Evolutionary conservation across 1,140 invertebrate genomes (phyloP).

Genomic region (Mylabris phalerata): DNA sequence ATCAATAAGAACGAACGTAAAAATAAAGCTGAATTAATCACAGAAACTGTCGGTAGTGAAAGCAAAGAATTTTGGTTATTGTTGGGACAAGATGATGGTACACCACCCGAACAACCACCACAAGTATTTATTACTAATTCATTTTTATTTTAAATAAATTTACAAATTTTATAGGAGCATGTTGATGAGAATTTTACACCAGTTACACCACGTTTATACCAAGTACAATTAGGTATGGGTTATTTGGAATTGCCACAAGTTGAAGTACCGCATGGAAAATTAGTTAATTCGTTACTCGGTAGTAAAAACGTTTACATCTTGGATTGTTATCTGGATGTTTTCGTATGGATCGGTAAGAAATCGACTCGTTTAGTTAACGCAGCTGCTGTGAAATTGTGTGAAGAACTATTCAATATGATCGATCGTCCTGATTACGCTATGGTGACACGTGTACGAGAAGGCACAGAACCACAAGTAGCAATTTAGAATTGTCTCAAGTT

Average conservation of each 20-base stretch:
- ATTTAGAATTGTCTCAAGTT: background rate
- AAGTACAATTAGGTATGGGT: slow-evolving; percentile 95
- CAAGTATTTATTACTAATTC: slow-evolving; percentile 13
- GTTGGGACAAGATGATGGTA: slow-evolving; percentile 51
- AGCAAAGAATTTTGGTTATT: slow-evolving; percentile 76
- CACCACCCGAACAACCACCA: slow-evolving; percentile 26
- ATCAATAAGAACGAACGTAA: slow-evolving; percentile 99
- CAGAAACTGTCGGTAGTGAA: slow-evolving; percentile 77
- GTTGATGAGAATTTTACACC: slow-evolving; percentile 73
- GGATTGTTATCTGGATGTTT: slow-evolving; percentile 94
- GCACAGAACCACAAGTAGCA: slow-evolving; percentile 63
- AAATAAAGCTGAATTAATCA: slow-evolving; percentile 84
- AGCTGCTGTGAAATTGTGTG: slow-evolving; percentile 91
- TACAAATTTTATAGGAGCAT: slow-evolving; percentile 57
- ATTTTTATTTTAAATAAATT: background rate
- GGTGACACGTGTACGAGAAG: slow-evolving; percentile 83
- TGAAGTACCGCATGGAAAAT: slow-evolving; percentile 70
- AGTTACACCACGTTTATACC: slow-evolving; percentile 77
- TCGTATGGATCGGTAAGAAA: slow-evolving; percentile 99
- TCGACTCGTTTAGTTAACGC: slow-evolving; percentile 92
- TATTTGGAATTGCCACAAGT: slow-evolving; percentile 97
- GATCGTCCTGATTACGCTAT: slow-evolving; percentile 80
- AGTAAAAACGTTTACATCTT: slow-evolving; percentile 96
- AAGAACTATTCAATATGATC: slow-evolving; percentile 92
- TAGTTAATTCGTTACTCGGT: slow-evolving; percentile 68